Conservation (phyloP, 2,888 invertebrate species). For the Labia minor region DNA sequence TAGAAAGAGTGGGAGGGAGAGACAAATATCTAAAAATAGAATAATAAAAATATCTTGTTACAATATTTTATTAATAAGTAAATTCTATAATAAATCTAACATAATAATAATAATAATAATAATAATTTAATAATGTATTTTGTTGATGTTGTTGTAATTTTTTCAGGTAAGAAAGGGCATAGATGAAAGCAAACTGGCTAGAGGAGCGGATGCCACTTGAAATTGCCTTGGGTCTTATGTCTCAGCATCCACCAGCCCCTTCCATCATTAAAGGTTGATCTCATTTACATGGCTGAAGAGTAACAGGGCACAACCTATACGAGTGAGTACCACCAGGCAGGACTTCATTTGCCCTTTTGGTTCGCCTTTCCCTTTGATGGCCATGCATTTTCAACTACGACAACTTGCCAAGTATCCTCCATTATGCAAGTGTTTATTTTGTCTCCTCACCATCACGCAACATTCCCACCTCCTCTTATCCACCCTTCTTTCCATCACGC, state of each 20-base stretch:
- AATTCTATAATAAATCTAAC: too few species aligned
- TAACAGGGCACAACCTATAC: neutral
- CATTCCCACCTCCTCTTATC: too few species aligned
- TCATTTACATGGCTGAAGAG: neutral
- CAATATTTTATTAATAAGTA: too few species aligned
- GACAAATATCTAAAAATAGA: too few species aligned
- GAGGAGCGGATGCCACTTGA: neutral
- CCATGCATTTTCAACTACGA: neutral
- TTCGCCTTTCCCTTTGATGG: neutral
- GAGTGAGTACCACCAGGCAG: neutral
- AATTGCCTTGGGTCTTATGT: too few species aligned
- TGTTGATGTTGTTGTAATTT: neutral
- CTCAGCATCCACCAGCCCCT: neutral
- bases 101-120: too few species aligned
- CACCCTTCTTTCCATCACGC: too few species aligned
- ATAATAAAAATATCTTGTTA: too few species aligned
- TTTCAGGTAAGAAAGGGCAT: neutral
- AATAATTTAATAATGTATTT: too few species aligned
- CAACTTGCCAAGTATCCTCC: neutral
- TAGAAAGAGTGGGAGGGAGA: too few species aligned
- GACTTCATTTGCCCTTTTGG: neutral
- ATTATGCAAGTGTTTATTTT: constrained; percentile 13
- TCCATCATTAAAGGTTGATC: neutral
- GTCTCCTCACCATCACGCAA: too few species aligned
- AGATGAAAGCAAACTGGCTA: neutral